Evolutionary conservation across 2,113 vertebrate species (phyloP).

Genomic region (Smithornis capensis): DNA sequence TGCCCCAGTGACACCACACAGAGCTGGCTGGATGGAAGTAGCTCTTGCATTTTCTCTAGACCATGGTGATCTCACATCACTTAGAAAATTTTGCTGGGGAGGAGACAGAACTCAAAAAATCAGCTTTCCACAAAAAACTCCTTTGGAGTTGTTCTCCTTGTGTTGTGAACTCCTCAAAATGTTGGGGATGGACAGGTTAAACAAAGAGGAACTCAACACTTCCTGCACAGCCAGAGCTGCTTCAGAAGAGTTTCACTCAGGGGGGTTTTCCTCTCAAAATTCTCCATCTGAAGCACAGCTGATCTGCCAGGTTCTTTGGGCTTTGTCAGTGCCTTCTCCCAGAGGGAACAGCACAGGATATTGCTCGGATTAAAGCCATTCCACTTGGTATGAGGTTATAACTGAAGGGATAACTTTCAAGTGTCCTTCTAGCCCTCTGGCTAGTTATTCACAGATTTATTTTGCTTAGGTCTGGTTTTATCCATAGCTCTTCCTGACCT

Average conservation of each 20-base stretch:
- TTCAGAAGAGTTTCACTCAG: background rate
- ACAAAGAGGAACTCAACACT: background rate
- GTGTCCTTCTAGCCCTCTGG: background rate
- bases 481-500: background rate
- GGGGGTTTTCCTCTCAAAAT: background rate
- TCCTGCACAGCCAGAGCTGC: background rate
- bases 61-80: background rate
- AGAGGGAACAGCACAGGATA: background rate
- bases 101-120: background rate
- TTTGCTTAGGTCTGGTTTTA: background rate
- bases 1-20: accelerated
- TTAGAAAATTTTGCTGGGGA: background rate
- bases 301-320: background rate
- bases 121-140: background rate
- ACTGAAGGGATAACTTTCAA: background rate
- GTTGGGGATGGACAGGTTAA: background rate
- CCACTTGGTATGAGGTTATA: background rate
- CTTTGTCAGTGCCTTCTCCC: background rate
- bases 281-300: background rate
- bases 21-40: background rate
- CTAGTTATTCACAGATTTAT: background rate
- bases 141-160: background rate
- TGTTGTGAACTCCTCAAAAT: background rate
- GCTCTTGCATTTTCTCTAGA: background rate
- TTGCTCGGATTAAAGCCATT: background rate